A percentile compares a stretch with the other conserved stretches of the same genome.
Conservation (phyloP, 2,113 vertebrate genomes). For the Urocolius indicus region DNA sequence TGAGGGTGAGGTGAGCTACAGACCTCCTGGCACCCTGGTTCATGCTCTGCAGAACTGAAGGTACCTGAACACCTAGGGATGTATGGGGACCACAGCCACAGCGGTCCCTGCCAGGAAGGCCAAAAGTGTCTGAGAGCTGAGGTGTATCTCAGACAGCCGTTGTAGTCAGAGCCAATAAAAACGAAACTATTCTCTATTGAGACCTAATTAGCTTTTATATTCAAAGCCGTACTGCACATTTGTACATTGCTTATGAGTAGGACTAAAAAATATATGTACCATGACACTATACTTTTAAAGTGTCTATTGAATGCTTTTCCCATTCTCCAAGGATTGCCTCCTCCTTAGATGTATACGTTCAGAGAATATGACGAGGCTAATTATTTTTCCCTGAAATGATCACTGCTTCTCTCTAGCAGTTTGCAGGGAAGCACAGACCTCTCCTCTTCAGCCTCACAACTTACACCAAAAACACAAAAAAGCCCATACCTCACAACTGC, state of each 20-base stretch:
- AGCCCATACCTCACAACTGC: not conserved
- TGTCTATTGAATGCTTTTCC: slow-evolving; percentile 41
- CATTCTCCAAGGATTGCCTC: slow-evolving; percentile 53
- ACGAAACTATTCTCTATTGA: slow-evolving; percentile 68
- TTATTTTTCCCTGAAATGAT: slow-evolving; percentile 50
- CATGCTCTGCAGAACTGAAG: not conserved
- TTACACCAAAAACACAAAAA: not conserved
- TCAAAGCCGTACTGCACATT: slow-evolving; percentile 55
- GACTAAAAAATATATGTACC: slow-evolving; percentile 51
- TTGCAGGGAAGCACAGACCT: slow-evolving; percentile 9
- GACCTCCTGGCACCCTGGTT: not conserved
- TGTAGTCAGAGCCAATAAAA: slow-evolving; percentile 63
- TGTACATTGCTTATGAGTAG: slow-evolving; percentile 57
- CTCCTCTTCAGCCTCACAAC: not conserved
- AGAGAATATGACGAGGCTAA: slow-evolving; percentile 37
- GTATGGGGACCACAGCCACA: fast-evolving
- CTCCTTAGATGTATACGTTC: slow-evolving; percentile 47
- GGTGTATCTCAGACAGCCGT: slow-evolving; percentile 47
- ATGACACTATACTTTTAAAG: slow-evolving; percentile 54
- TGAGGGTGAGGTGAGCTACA: not conserved
- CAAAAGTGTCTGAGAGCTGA: slow-evolving; percentile 15
- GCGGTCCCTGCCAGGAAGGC: slow-evolving; percentile 8
- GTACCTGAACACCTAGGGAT: not conserved
- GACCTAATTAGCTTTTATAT: slow-evolving; percentile 76
- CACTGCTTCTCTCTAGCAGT: slow-evolving; percentile 11